Evolutionary conservation across 2,797 vertebrate species (phyloP).

Genomic region (Gobionotothen gibberifrons): DNA sequence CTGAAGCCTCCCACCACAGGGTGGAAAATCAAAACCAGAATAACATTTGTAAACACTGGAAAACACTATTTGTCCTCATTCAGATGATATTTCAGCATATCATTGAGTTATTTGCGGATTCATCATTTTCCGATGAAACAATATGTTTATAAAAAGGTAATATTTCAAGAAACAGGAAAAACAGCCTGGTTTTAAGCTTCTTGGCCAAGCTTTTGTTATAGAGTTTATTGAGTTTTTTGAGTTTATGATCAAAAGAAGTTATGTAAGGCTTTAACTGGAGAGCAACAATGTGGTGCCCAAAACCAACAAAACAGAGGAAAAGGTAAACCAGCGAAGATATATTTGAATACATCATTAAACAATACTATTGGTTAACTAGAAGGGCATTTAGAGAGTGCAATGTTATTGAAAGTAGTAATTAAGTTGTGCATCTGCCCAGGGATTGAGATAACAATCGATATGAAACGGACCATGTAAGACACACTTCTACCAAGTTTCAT

Average conservation of each 20-base stretch:
- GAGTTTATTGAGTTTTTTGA: neutral
- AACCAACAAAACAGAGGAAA: neutral
- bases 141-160: neutral
- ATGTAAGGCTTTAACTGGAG: neutral
- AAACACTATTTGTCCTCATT: conserved; percentile 6
- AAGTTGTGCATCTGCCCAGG: no score
- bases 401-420: no score
- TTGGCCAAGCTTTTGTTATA: neutral
- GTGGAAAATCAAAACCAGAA: neutral
- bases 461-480: no score
- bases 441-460: no score
- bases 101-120: neutral
- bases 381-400: no score
- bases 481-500: no score
- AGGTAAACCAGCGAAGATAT: neutral
- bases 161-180: neutral
- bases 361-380: no score
- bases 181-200: neutral
- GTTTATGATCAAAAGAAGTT: neutral
- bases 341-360: neutral
- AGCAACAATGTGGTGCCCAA: neutral
- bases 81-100: neutral
- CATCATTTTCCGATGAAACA: neutral
- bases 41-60: conserved; percentile 8
- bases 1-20: neutral